A percentile compares a stretch with the other conserved stretches of the same genome.
Conservation (phyloP, 1,140 invertebrate genomes). For the Apocrypta bakeri region DNA sequence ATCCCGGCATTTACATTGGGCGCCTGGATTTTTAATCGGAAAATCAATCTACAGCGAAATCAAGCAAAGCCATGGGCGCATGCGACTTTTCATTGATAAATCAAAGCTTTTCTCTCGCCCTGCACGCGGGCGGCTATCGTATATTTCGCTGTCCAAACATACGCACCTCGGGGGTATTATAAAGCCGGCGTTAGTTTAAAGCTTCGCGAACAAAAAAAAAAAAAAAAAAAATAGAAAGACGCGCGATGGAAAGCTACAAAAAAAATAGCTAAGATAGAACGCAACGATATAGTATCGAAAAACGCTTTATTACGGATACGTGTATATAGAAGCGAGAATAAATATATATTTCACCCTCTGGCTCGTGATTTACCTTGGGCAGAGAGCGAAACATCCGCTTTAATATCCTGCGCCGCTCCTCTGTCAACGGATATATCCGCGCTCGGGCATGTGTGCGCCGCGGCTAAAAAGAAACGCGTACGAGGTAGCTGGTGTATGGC, state of each 20-base stretch:
- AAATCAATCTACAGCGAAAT: background rate
- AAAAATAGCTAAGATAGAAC: background rate
- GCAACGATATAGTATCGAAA: conserved; percentile 10
- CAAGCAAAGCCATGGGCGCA: background rate
- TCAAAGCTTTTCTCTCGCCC: background rate
- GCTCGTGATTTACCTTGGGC: background rate
- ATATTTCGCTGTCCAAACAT: background rate
- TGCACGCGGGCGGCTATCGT: background rate
- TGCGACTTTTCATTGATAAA: conserved; percentile 1
- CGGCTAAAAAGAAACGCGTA: conserved; percentile 31
- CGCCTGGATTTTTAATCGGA: background rate
- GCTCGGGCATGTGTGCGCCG: background rate
- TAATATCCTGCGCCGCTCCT: conserved; percentile 42
- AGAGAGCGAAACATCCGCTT: conserved; percentile 38
- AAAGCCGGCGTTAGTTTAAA: background rate
- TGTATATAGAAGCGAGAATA: background rate
- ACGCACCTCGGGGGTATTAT: background rate
- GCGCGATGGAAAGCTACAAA: background rate
- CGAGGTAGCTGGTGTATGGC: too few relatives aligned
- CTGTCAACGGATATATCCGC: conserved; percentile 34
- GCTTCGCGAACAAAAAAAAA: background rate
- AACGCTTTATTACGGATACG: conserved; percentile 41
- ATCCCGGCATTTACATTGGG: too few relatives aligned
- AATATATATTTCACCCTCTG: background rate
- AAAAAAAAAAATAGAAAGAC: background rate